Percentiles rank a stretch among this genome's conserved stretches.
phyloP scores from a whole-genome alignment of 2,113 vertebrate genomes.

The Apus apus region DNA sequence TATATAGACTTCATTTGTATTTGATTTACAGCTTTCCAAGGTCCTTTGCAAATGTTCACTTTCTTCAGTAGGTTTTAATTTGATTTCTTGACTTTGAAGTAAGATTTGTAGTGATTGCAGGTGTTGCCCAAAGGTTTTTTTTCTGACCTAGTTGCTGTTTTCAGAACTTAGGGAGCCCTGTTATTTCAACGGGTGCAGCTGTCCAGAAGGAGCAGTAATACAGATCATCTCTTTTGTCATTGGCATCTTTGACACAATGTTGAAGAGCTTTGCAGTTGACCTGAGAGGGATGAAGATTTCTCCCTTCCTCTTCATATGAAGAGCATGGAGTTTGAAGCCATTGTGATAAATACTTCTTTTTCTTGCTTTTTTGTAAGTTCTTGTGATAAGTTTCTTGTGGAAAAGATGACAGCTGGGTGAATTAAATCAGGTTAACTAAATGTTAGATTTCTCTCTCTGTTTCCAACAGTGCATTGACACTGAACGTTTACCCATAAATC shows the following conservation, averaged over 20 bases:
- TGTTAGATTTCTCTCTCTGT: not conserved
- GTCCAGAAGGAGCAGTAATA: not conserved
- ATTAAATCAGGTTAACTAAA: not conserved
- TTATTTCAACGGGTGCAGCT: not conserved
- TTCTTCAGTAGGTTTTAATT: not conserved
- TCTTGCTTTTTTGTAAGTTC: not conserved
- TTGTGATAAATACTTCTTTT: not conserved
- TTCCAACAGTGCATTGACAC: not conserved
- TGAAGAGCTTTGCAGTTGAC: not conserved
- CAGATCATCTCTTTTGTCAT: not conserved
- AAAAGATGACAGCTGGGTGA: not conserved
- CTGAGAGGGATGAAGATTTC: not conserved
- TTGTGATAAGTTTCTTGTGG: not conserved
- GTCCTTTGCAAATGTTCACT: not conserved
- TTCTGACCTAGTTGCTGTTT: not conserved
- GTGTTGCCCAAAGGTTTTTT: not conserved
- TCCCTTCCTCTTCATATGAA: not conserved
- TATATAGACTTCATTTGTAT: not conserved
- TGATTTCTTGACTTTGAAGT: not conserved
- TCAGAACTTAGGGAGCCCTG: not conserved
- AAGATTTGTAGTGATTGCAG: not conserved
- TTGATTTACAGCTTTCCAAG: not conserved
- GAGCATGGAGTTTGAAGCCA: not conserved
- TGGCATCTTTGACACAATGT: not conserved
- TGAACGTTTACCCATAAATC: not conserved